phyloP scores from a whole-genome alignment of 2,888 invertebrate genomes.

The Gastracanthus pulcherrimus region DNA sequence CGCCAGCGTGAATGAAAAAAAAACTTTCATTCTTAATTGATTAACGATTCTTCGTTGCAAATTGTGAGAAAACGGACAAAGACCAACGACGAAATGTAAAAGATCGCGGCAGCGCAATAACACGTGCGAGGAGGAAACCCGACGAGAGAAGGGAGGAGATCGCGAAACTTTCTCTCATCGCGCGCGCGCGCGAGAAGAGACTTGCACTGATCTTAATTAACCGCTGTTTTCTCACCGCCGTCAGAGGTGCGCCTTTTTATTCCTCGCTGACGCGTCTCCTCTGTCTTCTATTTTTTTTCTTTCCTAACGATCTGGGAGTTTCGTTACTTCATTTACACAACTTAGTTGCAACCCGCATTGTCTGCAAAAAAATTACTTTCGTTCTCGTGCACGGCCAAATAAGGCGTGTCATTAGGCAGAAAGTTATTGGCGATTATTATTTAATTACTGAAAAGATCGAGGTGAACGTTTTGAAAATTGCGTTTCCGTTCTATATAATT shows the following conservation, averaged over 20 bases:
- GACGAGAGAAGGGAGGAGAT: conserved; percentile 47
- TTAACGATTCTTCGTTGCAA: not conserved
- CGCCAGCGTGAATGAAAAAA: not conserved
- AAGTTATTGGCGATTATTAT: conserved; percentile 1
- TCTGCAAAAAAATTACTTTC: conserved; percentile 45
- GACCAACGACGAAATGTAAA: not conserved
- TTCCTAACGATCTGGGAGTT: conserved; percentile 45
- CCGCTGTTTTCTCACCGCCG: conserved; percentile 52
- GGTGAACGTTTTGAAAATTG: not conserved
- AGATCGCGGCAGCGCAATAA: not conserved
- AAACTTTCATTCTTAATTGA: conserved; percentile 44
- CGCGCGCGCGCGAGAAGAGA: conserved; percentile 29
- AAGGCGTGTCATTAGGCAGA: not conserved
- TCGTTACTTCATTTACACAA: conserved; percentile 59
- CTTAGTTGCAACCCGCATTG: conserved; percentile 46
- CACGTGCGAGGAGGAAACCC: not conserved
- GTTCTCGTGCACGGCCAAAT: conserved; percentile 20
- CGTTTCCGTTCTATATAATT: not conserved
- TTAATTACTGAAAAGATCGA: not conserved
- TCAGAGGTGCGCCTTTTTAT: conserved; percentile 45
- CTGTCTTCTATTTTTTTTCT: not conserved
- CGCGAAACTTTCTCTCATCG: conserved; percentile 61
- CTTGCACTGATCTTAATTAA: conserved; percentile 61
- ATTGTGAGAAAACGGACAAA: conserved; percentile 14
- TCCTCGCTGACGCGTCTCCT: conserved; percentile 15